Evolutionary conservation across 2,797 vertebrate species (phyloP).

Genomic region (Hippoglossus hippoglossus): DNA sequence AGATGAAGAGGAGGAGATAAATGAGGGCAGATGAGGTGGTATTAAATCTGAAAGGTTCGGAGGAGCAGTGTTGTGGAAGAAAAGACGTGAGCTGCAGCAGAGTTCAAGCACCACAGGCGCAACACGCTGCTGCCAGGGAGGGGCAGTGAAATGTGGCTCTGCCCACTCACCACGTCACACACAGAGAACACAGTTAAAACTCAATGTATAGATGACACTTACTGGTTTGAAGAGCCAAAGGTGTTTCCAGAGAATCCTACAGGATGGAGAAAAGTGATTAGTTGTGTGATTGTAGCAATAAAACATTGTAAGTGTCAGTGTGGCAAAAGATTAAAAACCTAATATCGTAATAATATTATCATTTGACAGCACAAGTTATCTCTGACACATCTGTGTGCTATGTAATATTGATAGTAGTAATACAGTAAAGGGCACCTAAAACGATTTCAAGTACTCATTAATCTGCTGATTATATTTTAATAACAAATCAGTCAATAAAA

Average conservation of each 20-base stretch:
- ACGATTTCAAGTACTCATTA: not conserved
- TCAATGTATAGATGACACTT: constrained; percentile 76
- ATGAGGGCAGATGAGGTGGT: constrained; percentile 20
- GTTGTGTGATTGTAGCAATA: not conserved
- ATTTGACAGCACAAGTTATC: not conserved
- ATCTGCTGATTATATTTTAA: not conserved
- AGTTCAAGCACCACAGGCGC: constrained; percentile 42
- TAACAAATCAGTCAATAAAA: not conserved
- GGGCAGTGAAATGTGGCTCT: constrained; percentile 15
- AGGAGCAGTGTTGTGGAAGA: constrained; percentile 27
- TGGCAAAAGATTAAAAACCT: not conserved
- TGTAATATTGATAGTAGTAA: not conserved
- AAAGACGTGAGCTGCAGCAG: constrained; percentile 42
- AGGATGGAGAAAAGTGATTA: constrained; percentile 40
- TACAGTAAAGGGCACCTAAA: too few species aligned
- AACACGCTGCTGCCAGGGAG: constrained; percentile 14
- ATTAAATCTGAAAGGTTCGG: constrained; percentile 41
- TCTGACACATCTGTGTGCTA: not conserved
- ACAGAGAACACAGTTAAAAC: not conserved
- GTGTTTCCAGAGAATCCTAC: constrained; percentile 85
- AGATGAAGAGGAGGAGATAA: constrained; percentile 11
- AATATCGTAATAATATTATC: not conserved
- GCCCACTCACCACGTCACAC: constrained; percentile 14
- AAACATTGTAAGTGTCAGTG: not conserved
- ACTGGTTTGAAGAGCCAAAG: constrained; percentile 92